Conservation (phyloP, 2,888 invertebrate genomes). For the Eurytoma californica region DNA sequence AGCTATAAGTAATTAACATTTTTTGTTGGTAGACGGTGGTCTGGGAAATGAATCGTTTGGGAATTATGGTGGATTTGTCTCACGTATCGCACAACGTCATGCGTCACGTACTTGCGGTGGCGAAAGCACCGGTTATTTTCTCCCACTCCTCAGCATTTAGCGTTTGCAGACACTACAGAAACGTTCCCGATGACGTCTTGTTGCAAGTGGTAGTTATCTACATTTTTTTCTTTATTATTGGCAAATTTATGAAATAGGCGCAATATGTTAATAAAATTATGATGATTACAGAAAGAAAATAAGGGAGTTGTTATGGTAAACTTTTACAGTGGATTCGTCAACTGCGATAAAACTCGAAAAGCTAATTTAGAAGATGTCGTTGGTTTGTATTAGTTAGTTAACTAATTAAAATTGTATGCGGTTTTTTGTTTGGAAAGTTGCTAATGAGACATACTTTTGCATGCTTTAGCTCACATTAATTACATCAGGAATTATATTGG, state of each 20-base stretch:
- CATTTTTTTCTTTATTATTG: not conserved
- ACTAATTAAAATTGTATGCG: not conserved
- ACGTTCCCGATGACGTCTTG: slow-evolving; percentile 79
- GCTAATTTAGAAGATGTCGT: slow-evolving; percentile 79
- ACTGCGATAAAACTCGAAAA: slow-evolving; percentile 76
- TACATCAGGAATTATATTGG: slow-evolving; percentile 91
- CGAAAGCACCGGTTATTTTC: slow-evolving; percentile 79
- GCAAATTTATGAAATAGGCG: not conserved
- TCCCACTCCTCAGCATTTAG: slow-evolving; percentile 79
- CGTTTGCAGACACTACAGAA: slow-evolving; percentile 78
- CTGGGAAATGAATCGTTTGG: slow-evolving; percentile 80
- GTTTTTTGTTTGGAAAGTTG: not conserved
- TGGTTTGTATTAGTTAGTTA: slow-evolving; percentile 74
- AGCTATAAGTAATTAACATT: not conserved
- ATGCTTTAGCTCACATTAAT: slow-evolving; percentile 83
- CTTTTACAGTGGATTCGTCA: slow-evolving; percentile 80
- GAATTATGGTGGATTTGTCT: slow-evolving; percentile 79
- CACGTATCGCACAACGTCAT: slow-evolving; percentile 79
- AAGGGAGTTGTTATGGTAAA: slow-evolving; percentile 82
- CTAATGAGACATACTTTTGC: not conserved
- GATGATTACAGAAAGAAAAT: slow-evolving; percentile 77
- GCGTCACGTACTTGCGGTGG: slow-evolving; percentile 76
- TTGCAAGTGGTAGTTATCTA: slow-evolving; percentile 76
- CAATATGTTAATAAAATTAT: not conserved
- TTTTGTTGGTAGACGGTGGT: slow-evolving; percentile 75